phyloP scores from a whole-genome alignment of 2,797 vertebrate genomes.

The Natrix natrix region DNA sequence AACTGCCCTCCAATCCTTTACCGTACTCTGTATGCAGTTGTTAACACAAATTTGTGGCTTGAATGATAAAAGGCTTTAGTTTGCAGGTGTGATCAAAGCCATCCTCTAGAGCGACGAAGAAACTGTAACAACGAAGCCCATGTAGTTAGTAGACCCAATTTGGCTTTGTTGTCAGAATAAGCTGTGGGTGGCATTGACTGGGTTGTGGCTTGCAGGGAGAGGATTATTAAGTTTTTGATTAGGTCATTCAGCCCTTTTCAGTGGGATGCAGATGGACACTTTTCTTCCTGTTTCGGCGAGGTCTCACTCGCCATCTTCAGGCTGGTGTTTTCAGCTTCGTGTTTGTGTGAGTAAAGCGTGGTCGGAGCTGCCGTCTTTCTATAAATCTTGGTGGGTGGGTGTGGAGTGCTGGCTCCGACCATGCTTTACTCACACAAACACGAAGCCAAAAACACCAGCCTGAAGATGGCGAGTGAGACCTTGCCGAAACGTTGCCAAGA shows the following conservation, averaged over 20 bases:
- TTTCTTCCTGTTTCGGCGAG: background rate
- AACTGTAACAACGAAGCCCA: background rate
- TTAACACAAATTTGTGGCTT: conserved; percentile 47
- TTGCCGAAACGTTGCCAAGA: too few relatives aligned
- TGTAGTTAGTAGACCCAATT: background rate
- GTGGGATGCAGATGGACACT: background rate
- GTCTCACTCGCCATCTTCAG: too few relatives aligned
- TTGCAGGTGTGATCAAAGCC: conserved; percentile 37
- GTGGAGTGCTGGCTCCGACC: too few relatives aligned
- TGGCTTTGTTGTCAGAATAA: background rate
- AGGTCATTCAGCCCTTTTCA: background rate
- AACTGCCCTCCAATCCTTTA: conserved; percentile 24
- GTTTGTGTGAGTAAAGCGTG: too few relatives aligned
- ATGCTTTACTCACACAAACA: too few relatives aligned
- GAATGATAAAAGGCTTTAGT: conserved; percentile 48
- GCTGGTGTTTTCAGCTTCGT: too few relatives aligned
- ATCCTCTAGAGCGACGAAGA: background rate
- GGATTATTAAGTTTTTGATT: background rate
- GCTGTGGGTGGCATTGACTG: background rate
- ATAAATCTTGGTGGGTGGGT: too few relatives aligned
- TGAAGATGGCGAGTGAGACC: too few relatives aligned
- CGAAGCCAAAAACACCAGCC: too few relatives aligned
- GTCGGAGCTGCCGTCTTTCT: too few relatives aligned
- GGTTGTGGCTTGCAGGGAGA: background rate
- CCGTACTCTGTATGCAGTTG: conserved; percentile 28